Evolutionary conservation across 37 sponge, comb jelly and placozoan genomes (phyloP).

Genomic region (Bolinopsis microptera): DNA sequence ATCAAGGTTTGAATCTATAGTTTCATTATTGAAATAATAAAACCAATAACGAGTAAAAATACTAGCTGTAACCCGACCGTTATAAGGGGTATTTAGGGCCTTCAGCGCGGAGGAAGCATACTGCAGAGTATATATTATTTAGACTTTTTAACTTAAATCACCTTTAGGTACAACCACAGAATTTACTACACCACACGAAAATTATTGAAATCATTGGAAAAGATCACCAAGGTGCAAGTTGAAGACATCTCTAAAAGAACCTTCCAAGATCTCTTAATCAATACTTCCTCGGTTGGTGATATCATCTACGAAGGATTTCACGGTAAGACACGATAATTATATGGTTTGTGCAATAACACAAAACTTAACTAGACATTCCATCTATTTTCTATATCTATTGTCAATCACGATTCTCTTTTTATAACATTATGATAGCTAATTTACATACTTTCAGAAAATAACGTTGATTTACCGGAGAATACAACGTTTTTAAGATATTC

Average conservation of each 20-base stretch:
- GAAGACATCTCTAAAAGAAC: background rate
- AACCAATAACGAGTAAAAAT: too few species aligned
- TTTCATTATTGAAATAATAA: too few species aligned
- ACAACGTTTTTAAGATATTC: background rate
- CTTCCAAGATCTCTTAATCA: background rate
- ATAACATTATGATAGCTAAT: too few species aligned
- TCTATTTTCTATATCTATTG: too few species aligned
- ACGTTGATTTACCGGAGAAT: background rate
- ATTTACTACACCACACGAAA: background rate
- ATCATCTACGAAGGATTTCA: background rate
- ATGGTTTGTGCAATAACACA: too few species aligned
- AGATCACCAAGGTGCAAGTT: background rate
- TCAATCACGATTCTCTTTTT: too few species aligned
- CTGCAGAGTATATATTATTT: background rate
- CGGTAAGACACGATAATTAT: too few species aligned
- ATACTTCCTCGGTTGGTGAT: background rate
- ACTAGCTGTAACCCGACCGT: too few species aligned
- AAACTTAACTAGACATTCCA: too few species aligned
- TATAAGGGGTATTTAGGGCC: too few species aligned
- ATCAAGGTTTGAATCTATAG: too few species aligned
- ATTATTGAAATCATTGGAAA: background rate
- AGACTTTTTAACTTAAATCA: too few species aligned
- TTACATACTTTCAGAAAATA: background rate
- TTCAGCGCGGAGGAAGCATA: background rate
- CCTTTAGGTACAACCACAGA: background rate